These are phyloP conservation scores for Syrphus vitripennis DNA, from an alignment of 2,888 invertebrate species.

Conservation along the genomic window DNA sequence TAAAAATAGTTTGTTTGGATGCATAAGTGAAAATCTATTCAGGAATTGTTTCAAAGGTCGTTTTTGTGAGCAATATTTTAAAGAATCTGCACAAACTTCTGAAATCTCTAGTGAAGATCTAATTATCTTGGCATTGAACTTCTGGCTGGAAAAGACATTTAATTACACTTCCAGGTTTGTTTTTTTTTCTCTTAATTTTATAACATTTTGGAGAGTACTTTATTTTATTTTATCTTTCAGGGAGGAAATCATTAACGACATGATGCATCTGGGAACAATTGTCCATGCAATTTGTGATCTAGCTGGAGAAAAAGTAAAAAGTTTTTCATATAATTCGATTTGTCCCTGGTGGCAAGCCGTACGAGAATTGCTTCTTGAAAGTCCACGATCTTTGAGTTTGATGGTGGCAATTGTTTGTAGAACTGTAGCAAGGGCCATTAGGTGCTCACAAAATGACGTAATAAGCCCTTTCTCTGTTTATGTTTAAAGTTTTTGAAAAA, in stretches of 20 bases:
- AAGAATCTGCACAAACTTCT: constrained; percentile 73
- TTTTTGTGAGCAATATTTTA: constrained; percentile 80
- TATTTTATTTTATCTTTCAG: constrained; percentile 67
- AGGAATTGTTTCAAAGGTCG: constrained; percentile 76
- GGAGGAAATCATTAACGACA: constrained; percentile 82
- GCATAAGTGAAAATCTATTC: constrained; percentile 77
- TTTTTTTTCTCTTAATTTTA: too few relatives aligned
- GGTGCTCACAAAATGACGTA: constrained; percentile 76
- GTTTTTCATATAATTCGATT: constrained; percentile 84
- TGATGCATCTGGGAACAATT: constrained; percentile 86
- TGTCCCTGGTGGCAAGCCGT: constrained; percentile 93
- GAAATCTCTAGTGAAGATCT: constrained; percentile 83
- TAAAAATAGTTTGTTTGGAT: constrained; percentile 76
- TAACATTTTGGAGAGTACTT: background rate
- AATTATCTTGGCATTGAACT: constrained; percentile 86
- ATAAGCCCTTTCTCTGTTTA: background rate
- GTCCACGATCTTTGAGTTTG: constrained; percentile 89
- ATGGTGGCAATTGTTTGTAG: constrained; percentile 92
- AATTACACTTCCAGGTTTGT: constrained; percentile 72
- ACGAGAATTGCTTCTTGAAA: constrained; percentile 87
- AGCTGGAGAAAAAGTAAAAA: constrained; percentile 84
- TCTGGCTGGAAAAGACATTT: constrained; percentile 86
- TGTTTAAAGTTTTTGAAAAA: background rate
- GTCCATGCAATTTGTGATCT: constrained; percentile 86
- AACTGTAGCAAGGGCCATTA: constrained; percentile 84